These are phyloP conservation scores for Penelope pileata DNA, from an alignment of 2,113 vertebrate genomes.

Conservation along the genomic window DNA sequence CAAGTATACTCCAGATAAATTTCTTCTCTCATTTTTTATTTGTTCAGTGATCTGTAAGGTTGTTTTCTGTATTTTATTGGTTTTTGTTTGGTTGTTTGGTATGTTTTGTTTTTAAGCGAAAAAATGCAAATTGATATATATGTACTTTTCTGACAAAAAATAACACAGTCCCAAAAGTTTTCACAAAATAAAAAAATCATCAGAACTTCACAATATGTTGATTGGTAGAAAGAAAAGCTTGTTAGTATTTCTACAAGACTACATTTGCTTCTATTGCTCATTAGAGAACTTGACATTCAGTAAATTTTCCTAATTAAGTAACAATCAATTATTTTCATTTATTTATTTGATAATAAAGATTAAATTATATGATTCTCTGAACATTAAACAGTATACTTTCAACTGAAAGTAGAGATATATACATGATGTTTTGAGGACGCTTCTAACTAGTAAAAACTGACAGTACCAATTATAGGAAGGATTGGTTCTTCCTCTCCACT, in stretches of 20 bases:
- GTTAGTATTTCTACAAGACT: neutral
- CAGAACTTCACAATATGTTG: neutral
- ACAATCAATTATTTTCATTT: neutral
- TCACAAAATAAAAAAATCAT: neutral
- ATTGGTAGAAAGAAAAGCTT: neutral
- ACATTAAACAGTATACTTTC: neutral
- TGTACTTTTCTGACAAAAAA: neutral
- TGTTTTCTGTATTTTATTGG: neutral
- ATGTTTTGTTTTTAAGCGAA: neutral
- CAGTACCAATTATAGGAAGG: neutral
- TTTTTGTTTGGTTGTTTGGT: neutral
- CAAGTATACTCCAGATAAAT: neutral
- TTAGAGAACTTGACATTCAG: neutral
- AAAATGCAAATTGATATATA: neutral
- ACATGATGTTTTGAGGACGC: neutral
- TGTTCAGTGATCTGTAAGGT: neutral
- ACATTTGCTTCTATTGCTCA: neutral
- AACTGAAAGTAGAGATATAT: neutral
- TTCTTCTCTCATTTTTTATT: neutral
- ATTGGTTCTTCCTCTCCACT: neutral
- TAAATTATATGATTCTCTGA: neutral
- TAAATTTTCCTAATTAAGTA: neutral
- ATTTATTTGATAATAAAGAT: neutral
- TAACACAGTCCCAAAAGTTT: neutral
- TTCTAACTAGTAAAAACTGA: neutral